Conservation (phyloP, 2,797 vertebrate species). For the Gymnodraco acuticeps region DNA sequence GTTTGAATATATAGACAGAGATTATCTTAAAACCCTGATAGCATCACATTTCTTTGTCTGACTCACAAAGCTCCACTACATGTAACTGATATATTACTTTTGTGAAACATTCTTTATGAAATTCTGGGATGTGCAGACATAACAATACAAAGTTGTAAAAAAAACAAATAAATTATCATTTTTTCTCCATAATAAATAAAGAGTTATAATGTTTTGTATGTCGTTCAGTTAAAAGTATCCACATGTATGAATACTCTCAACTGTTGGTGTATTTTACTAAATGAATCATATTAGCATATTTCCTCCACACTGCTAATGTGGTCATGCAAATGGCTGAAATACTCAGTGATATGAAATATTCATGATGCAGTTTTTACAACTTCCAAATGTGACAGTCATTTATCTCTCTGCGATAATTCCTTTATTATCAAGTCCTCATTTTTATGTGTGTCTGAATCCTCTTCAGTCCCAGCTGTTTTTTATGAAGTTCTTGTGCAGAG, state of each 20-base stretch:
- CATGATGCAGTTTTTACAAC: not conserved
- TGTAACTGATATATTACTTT: too few relatives aligned
- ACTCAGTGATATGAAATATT: slow-evolving; percentile 13
- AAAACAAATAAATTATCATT: too few relatives aligned
- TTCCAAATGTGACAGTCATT: not conserved
- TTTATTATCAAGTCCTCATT: too few relatives aligned
- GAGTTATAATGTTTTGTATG: too few relatives aligned
- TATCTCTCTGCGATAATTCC: too few relatives aligned
- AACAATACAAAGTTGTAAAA: too few relatives aligned
- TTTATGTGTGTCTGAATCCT: not conserved
- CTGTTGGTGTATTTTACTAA: not conserved
- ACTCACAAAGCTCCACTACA: too few relatives aligned
- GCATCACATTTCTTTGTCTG: too few relatives aligned
- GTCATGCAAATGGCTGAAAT: slow-evolving; percentile 10
- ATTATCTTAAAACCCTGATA: not conserved
- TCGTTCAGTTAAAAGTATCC: too few relatives aligned
- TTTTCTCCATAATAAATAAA: too few relatives aligned
- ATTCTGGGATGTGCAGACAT: too few relatives aligned
- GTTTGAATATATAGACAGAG: not conserved
- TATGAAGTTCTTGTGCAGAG: not conserved
- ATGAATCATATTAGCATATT: slow-evolving; percentile 10
- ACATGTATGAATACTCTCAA: not conserved
- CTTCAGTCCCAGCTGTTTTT: not conserved
- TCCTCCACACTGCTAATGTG: not conserved
- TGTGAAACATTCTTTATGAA: too few relatives aligned